Conservation (phyloP, 2,888 invertebrate genomes). For the Polyploca ridens region DNA sequence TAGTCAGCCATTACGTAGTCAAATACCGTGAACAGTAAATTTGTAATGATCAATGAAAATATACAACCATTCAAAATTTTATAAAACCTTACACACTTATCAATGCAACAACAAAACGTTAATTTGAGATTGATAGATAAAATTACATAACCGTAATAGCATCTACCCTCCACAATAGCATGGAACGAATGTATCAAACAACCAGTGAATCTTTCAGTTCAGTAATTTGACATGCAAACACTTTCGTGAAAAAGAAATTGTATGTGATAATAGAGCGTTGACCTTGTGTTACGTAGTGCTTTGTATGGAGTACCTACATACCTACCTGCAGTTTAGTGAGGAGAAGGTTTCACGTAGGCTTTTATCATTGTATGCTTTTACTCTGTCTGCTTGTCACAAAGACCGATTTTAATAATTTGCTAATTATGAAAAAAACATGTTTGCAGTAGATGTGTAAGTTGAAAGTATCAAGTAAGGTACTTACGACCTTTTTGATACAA, state of each 20-base stretch:
- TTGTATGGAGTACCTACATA: conserved; percentile 13
- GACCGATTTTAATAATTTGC: no score
- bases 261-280: conserved; percentile 42
- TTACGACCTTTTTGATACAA: no score
- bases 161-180: neutral
- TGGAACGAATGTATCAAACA: neutral
- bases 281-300: conserved; percentile 37
- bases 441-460: no score
- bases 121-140: neutral
- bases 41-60: neutral
- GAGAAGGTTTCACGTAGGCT: neutral
- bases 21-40: neutral
- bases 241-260: conserved; percentile 40
- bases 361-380: no score
- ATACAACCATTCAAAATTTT: neutral
- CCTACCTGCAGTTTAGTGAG: conserved; percentile 19
- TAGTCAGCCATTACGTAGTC: neutral
- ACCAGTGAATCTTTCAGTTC: conserved; percentile 1
- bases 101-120: neutral
- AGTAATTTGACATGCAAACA: conserved; percentile 17
- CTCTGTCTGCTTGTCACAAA: no score
- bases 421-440: no score
- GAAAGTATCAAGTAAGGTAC: no score
- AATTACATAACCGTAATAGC: neutral
- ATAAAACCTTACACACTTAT: neutral